phyloP scores from a whole-genome alignment of 1,140 invertebrate genomes.

The Zaprionus kolodkinae region DNA sequence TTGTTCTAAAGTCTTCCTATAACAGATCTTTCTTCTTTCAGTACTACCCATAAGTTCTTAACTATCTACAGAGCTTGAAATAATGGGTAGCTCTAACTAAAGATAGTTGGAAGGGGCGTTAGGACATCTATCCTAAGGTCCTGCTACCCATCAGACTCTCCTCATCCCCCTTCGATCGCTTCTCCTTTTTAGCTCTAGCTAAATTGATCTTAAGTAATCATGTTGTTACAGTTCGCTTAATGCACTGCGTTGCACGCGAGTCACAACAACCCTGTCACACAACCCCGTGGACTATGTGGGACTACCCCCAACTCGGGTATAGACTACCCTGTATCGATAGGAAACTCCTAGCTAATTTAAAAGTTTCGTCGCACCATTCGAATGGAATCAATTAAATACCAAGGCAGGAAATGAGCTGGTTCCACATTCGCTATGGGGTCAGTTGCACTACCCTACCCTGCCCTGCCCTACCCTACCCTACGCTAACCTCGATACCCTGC shows the following conservation, averaged over 20 bases:
- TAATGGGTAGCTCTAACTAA: no score
- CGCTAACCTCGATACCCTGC: background rate
- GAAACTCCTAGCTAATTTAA: background rate
- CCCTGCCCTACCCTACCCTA: background rate
- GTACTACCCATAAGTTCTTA: no score
- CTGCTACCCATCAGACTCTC: no score
- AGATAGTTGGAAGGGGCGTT: no score
- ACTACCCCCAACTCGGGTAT: background rate
- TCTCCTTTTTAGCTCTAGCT: background rate
- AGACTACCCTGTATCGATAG: background rate
- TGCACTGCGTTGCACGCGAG: background rate
- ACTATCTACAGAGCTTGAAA: no score
- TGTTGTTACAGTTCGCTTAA: constrained; percentile 1
- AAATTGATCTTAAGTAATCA: constrained; percentile 3
- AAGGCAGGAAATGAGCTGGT: background rate
- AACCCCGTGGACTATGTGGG: background rate
- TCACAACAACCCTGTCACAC: background rate
- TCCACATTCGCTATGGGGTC: background rate
- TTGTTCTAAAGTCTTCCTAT: no score
- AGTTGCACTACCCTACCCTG: background rate
- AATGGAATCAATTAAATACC: constrained; percentile 1
- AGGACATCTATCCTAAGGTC: no score
- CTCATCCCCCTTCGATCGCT: no score
- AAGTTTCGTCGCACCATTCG: constrained; percentile 3
- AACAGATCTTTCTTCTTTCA: no score